Conservation (phyloP, 2,797 vertebrate species). For the Graptemys geographica region DNA sequence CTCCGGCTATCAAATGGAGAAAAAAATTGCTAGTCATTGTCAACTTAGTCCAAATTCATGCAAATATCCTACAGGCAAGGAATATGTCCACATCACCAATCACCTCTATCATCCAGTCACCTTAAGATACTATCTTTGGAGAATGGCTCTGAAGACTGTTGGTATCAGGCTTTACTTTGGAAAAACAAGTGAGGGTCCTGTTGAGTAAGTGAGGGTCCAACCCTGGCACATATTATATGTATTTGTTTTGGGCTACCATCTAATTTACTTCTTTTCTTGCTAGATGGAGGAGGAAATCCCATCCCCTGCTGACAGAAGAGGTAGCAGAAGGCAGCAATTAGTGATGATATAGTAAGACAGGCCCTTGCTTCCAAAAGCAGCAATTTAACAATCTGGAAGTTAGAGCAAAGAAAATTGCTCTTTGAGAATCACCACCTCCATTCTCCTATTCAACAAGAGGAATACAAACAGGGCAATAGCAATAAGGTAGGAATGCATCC, state of each 20-base stretch:
- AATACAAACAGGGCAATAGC: not conserved
- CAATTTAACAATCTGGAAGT: constrained; percentile 1
- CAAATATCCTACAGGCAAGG: not conserved
- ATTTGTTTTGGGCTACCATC: constrained; percentile 43
- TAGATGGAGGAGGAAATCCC: constrained; percentile 40
- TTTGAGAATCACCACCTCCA: not conserved
- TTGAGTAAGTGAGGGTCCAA: not conserved
- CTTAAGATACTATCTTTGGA: not conserved
- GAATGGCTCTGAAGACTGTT: not conserved
- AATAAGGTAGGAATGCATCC: not conserved
- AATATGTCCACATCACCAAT: not conserved
- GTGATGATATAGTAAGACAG: constrained; percentile 48
- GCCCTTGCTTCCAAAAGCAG: constrained; percentile 30
- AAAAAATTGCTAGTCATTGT: no score
- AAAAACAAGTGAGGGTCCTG: not conserved
- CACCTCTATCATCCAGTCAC: accelerated
- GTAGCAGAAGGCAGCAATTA: constrained; percentile 51
- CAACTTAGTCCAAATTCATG: not conserved
- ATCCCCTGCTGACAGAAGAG: constrained; percentile 38
- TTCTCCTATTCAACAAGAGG: not conserved
- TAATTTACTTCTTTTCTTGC: not conserved
- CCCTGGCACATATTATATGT: not conserved
- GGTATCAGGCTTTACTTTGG: not conserved
- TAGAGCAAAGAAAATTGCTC: not conserved
- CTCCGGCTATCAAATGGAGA: not conserved